A percentile compares a stretch with the other conserved stretches of the same genome.
Conservation (phyloP, 2,797 vertebrate species). For the Zenarchopterus dispar region DNA sequence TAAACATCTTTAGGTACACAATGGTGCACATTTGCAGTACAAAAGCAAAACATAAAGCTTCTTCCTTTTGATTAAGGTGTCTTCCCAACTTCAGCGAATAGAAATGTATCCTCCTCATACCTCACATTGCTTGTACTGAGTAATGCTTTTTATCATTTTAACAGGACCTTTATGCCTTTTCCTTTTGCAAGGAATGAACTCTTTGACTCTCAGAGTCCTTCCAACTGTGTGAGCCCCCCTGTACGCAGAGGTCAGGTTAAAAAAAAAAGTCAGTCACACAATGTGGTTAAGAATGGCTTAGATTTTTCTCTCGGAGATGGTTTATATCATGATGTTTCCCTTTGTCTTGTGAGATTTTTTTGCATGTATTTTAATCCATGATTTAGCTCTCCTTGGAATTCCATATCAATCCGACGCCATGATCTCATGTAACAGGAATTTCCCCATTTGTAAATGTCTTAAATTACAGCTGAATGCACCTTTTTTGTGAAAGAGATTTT, state of each 20-base stretch:
- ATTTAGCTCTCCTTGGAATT: conserved; percentile 48
- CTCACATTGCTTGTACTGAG: conserved; percentile 75
- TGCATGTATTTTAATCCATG: conserved; percentile 56
- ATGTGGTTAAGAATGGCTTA: conserved; percentile 54
- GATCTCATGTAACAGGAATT: conserved; percentile 34
- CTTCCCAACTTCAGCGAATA: conserved; percentile 76
- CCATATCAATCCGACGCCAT: conserved; percentile 30
- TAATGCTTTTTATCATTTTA: conserved; percentile 70
- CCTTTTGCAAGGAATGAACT: conserved; percentile 58
- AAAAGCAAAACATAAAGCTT: conserved; percentile 51
- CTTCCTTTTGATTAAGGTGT: conserved; percentile 70
- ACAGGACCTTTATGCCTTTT: conserved; percentile 77
- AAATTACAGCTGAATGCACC: conserved; percentile 69
- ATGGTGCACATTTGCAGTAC: conserved; percentile 34
- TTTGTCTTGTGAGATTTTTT: conserved; percentile 47
- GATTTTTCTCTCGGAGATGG: conserved; percentile 46
- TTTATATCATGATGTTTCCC: conserved; percentile 53
- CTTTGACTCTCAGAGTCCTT: conserved; percentile 58
- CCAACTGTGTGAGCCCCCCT: conserved; percentile 45
- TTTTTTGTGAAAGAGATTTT: conserved; percentile 63
- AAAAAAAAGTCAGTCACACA: conserved; percentile 46
- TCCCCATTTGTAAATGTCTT: conserved; percentile 56
- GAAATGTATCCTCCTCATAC: conserved; percentile 78
- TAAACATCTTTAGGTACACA: conserved; percentile 46
- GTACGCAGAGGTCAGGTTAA: conserved; percentile 43